Evolutionary conservation across 2,113 vertebrate genomes (phyloP), one percentile per base, ranked within the genome.

Genomic region (Morone chrysops): DNA sequence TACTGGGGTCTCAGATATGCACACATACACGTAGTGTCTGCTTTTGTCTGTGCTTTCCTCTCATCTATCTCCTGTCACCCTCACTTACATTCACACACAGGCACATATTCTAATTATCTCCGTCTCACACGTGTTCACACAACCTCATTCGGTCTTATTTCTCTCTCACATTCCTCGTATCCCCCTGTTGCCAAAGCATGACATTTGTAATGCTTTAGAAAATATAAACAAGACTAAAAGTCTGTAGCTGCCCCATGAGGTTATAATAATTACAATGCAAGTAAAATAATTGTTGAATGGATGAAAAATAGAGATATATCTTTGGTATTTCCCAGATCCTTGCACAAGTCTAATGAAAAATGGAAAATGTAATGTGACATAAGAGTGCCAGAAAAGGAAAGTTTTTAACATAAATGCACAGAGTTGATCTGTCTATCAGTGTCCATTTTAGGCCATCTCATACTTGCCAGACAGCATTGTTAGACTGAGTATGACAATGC

Each of bases 61-160:
- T 0, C 3, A 0, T 74, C 70, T 31, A 18, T 54, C 47, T 54
- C 36, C 56, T 40, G 36, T 61, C 66, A 41, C 5, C 8, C 40
- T 76, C 25, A 40, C 47, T 61, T 31, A 17, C 60, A 51, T 50
- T 82, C 51, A 40, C 69, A 74, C 59, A 40, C n/a, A 63, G 45
- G 50, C 1, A 61, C 1, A 0, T 22, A 56, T 45, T 63, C 50
- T 43, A 62, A 89, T 84, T 62, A 75, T 80, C 62, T 53, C 31
- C 41, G 67, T 67, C 81, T 62, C 47, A 76, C 70, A 54, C 74
- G 18, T 38, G 62, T 70, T 80, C 18, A 5, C 16, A n/a, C 54
- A 38, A 12, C 20, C 20, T 69, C 41, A 47, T n/a, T 47, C 72
- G 38, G 13, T 71, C 13, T 56, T 43, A 22, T 60, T 51, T 47